phyloP scores from a whole-genome alignment of 2,797 vertebrate species.

The Chelon labrosus region DNA sequence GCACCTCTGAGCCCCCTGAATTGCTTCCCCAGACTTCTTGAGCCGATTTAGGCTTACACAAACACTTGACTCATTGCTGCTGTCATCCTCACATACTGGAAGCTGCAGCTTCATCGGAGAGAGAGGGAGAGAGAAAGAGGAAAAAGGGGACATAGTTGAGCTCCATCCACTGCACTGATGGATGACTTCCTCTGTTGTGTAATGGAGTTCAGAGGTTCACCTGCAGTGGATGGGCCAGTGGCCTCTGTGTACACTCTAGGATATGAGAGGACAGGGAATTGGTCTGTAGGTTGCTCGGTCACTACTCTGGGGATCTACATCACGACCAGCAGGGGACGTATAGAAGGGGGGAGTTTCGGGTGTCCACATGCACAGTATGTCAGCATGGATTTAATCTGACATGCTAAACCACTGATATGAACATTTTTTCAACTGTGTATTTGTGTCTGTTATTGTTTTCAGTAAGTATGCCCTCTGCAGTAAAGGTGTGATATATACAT shows the following conservation, averaged over 20 bases:
- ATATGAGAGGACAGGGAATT: conserved; percentile 67
- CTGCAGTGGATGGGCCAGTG: conserved; percentile 54
- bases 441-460: background rate
- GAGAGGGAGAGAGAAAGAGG: conserved; percentile 6
- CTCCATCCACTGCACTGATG: conserved; percentile 67
- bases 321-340: conserved; percentile 1
- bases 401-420: background rate
- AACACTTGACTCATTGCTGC: conserved; percentile 61
- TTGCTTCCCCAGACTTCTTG: conserved; percentile 46
- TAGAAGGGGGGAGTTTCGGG: background rate
- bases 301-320: conserved; percentile 50
- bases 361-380: background rate
- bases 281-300: conserved; percentile 48
- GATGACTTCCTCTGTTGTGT: conserved; percentile 78
- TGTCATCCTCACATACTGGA: conserved; percentile 52
- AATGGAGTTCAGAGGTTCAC: conserved; percentile 74
- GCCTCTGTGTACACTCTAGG: conserved; percentile 59
- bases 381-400: conserved; percentile 1
- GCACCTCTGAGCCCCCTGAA: conserved; percentile 25
- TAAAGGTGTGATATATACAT: background rate
- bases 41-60: conserved; percentile 73
- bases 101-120: conserved; percentile 46
- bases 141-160: conserved; percentile 57
- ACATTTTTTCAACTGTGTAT: background rate
- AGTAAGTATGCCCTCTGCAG: background rate